Evolutionary conservation across 2,888 invertebrate species (phyloP).

Genomic region (Epistrophe eligans): DNA sequence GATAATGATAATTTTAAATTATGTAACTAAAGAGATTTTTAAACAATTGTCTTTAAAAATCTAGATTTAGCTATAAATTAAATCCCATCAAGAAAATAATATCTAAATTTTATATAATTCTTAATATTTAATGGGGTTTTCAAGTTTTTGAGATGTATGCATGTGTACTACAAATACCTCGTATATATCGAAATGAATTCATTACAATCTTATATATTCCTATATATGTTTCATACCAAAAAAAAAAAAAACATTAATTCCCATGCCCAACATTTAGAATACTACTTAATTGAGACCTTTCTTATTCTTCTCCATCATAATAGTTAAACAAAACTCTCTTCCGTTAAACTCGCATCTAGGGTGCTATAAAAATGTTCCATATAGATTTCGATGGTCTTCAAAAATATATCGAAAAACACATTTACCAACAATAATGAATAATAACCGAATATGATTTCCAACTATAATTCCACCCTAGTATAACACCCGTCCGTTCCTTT

Average conservation of each 20-base stretch:
- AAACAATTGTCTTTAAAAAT: too few species aligned
- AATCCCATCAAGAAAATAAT: not conserved
- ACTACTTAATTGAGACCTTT: slow-evolving; percentile 48
- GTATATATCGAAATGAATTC: not conserved
- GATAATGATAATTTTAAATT: too few species aligned
- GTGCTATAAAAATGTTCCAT: slow-evolving; percentile 65
- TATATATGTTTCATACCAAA: not conserved
- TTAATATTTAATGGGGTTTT: not conserved
- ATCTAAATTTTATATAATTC: not conserved
- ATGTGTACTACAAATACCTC: not conserved
- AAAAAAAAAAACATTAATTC: slow-evolving; percentile 27
- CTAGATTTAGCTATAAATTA: not conserved
- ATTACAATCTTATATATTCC: not conserved
- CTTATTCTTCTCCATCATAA: slow-evolving; percentile 18
- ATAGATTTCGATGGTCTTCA: slow-evolving; percentile 68
- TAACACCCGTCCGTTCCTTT: not conserved
- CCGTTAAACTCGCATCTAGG: slow-evolving; percentile 55
- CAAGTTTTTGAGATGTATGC: not conserved
- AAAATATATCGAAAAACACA: slow-evolving; percentile 75
- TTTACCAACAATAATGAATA: slow-evolving; percentile 75
- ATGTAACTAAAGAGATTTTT: too few species aligned
- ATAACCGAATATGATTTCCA: slow-evolving; percentile 74
- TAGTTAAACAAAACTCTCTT: slow-evolving; percentile 31
- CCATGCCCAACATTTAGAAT: slow-evolving; percentile 22
- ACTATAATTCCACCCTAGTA: slow-evolving; percentile 61